phyloP scores from a whole-genome alignment of 2,113 vertebrate genomes.

The Actenoides lindsayi region DNA sequence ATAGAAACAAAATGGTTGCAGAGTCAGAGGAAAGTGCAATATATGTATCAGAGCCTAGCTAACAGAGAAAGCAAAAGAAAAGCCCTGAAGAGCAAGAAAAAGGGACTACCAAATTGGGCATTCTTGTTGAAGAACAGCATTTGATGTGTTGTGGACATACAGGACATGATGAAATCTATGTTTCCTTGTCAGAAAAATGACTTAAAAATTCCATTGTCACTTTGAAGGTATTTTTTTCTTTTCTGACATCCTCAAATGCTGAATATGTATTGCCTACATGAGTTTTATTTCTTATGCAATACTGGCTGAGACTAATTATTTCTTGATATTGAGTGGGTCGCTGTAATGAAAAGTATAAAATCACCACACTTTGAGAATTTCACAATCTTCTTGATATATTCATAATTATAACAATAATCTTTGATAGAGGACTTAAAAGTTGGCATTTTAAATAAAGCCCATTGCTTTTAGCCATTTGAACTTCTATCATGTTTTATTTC shows the following conservation, averaged over 20 bases:
- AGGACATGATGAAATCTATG: background rate
- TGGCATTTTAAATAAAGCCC: background rate
- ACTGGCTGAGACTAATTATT: background rate
- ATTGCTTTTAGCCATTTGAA: background rate
- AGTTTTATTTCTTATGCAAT: background rate
- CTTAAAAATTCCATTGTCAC: background rate
- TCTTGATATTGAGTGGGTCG: background rate
- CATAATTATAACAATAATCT: background rate
- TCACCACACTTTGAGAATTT: background rate
- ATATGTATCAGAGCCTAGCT: background rate
- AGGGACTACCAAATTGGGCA: background rate
- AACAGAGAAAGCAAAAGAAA: background rate
- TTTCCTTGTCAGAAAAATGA: background rate
- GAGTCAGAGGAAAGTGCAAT: background rate
- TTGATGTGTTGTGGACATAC: background rate
- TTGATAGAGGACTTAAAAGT: background rate
- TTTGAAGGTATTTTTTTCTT: background rate
- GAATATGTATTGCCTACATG: background rate
- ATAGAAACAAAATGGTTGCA: background rate
- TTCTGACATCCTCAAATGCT: background rate
- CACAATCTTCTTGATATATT: background rate
- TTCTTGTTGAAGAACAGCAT: background rate
- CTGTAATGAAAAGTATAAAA: background rate
- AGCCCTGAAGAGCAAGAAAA: background rate
- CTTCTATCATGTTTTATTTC: background rate